Evolutionary conservation across 2,797 vertebrate species (phyloP), one percentile per base, ranked within the genome.

Genomic region (Spondyliosoma cantharus): DNA sequence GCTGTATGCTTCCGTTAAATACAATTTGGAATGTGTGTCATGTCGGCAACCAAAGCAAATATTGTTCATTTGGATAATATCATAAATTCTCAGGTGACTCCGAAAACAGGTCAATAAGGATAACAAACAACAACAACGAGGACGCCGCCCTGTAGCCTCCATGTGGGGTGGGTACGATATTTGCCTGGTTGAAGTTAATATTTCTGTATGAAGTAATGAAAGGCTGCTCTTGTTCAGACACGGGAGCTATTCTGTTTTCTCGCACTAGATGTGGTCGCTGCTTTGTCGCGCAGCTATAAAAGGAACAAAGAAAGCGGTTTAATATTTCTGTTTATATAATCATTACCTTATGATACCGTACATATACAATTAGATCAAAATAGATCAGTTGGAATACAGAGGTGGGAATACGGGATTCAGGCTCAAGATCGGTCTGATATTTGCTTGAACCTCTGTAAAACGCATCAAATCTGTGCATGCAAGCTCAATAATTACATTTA

Each of bases 191-290:
- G 63, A 63, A 70, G 43, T 25, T 57, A 79, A 81, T 81, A 81
- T 76, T 77, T 84, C 57, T 32, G 72, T 58, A 80, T 81, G 57
- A 77, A 78, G 61, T 80, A 86, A 85, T 87, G 82, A 90, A 82
- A 89, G 73, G 59, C 74, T 50, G 58, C n/a, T 52, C 62, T 63
- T 87, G 78, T 84, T 83, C 58, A 78, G 80, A 86, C 57, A 54
- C 66, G 65, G 74, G 68, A 37, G 61, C 43, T 46, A 15, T 46
- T 83, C 66, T 82, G 68, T 79, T 80, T 80, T 88, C 89, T 81
- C 85, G 77, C n/a, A 42, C 68, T 80, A 64, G 71, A 85, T 78
- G 81, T 32, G 74, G 76, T 58, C 52, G 50, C 59, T 53, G 62
- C 70, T 32, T 37, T 14, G n/a, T 62, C 49, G n/a, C 61, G 17